Evolutionary conservation across 2,888 invertebrate genomes (phyloP), one percentile per base, ranked within the genome.

Genomic region (Latheticus oryzae): DNA sequence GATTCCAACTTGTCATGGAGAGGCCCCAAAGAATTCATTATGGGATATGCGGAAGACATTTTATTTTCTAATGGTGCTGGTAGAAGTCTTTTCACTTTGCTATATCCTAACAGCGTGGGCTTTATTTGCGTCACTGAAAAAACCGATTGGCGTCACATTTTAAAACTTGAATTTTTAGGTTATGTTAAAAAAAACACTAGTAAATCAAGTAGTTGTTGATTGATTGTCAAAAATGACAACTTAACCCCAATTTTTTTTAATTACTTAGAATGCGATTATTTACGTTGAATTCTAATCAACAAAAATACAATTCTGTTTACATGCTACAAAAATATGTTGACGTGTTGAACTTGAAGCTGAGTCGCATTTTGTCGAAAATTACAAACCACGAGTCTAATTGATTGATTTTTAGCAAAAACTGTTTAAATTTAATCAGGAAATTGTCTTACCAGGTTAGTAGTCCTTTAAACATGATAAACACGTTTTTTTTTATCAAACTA

Each of bases 1-100:
- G 42, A 42, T 15, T 43, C 19, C 7, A 48, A 26, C 17, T 60
- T 62, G 32, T 67, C 64, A 7, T 69, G 65, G 26, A 60, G 62
- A 24, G 70, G 71, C 24, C 76, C 76, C 37, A 76, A 62, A 4
- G 76, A 75, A 24, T 71, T 68, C 53, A 77, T 51, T 32, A 42
- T 19, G 1, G 33, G 32, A n/a, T n/a, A n/a, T n/a, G n/a, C n/a
- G 33, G 47, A 47, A 33, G 47, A 35, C 47, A 47, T 47, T 7
- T 33, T 45, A 2, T n/a, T 15, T 12, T 47, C 12, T 4, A 47
- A 23, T 11, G 12, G 33, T 7, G 7, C 11, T 1, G 45, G 32
- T 1, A 47, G 23, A 4, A 47, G 11, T 35, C 8, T 35, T 23
- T 32, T 11, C n/a, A 33, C 12, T 33, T 30, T 23, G 33, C 50